phyloP scores from a whole-genome alignment of 2,113 vertebrate species.

The Donacobius atricapilla region DNA sequence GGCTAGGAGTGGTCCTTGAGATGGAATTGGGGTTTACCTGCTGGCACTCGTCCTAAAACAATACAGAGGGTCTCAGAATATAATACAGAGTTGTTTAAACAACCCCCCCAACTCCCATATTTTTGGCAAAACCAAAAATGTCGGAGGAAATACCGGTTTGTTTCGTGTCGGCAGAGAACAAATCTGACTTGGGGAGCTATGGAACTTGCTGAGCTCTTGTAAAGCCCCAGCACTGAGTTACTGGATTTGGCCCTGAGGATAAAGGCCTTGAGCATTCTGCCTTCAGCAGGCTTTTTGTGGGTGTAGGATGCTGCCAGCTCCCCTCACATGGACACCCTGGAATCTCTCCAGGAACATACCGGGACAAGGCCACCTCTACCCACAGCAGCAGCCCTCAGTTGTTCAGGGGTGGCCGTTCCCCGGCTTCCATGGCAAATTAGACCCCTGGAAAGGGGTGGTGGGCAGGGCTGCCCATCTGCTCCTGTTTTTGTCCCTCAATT shows the following conservation, averaged over 20 bases:
- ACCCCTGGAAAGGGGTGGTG: slow-evolving; percentile 37
- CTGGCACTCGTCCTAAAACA: neutral
- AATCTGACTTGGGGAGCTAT: accelerated
- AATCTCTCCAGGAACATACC: neutral
- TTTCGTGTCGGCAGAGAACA: neutral
- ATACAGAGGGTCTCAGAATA: no score
- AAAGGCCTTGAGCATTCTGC: neutral
- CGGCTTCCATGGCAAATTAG: neutral
- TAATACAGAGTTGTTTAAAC: neutral
- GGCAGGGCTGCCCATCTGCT: slow-evolving; percentile 56
- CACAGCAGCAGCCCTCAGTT: accelerated
- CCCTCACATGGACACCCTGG: accelerated
- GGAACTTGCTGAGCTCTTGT: neutral
- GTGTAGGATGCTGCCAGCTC: accelerated
- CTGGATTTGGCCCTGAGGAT: neutral
- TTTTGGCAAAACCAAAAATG: neutral
- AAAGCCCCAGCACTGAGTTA: accelerated
- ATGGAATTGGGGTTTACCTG: neutral
- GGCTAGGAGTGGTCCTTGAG: neutral
- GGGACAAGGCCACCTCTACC: neutral
- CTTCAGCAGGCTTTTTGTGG: neutral
- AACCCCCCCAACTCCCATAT: accelerated
- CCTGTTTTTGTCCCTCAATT: slow-evolving; percentile 58
- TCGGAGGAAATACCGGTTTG: accelerated
- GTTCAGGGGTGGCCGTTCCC: neutral